Conservation (phyloP, 2,113 vertebrate genomes). For the Chaenocephalus aceratus region DNA sequence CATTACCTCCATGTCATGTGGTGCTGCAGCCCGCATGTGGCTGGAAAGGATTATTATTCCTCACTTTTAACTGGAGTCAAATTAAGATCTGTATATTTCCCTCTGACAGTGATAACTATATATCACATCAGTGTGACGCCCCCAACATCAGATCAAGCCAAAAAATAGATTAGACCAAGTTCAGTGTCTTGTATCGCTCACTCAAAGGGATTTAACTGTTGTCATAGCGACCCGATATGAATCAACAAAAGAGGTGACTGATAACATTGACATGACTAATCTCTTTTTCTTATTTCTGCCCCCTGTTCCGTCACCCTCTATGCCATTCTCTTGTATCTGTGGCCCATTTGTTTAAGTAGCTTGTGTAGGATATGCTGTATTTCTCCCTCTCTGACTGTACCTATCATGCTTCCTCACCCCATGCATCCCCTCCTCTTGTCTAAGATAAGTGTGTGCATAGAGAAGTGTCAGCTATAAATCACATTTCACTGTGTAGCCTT, state of each 20-base stretch:
- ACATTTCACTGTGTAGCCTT: constrained; percentile 77
- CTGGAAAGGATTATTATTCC: constrained; percentile 26
- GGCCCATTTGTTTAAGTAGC: constrained; percentile 74
- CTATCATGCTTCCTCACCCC: constrained; percentile 71
- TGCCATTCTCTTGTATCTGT: constrained; percentile 73
- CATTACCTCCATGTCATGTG: constrained; percentile 10
- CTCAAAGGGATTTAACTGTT: constrained; percentile 74
- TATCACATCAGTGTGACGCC: constrained; percentile 53
- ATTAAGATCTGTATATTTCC: constrained; percentile 25
- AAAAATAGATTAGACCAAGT: constrained; percentile 69
- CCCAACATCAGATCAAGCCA: constrained; percentile 62
- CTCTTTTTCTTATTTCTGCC: constrained; percentile 78
- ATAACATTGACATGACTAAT: constrained; percentile 88
- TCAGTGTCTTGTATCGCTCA: constrained; percentile 62
- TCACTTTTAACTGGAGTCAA: constrained; percentile 20
- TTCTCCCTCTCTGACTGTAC: constrained; percentile 56
- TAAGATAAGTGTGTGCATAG: constrained; percentile 81
- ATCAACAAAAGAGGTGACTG: constrained; percentile 88
- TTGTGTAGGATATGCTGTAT: constrained; percentile 65
- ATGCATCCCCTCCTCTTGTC: constrained; percentile 77
- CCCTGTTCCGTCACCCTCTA: constrained; percentile 61
- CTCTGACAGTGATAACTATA: constrained; percentile 31
- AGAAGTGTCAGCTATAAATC: constrained; percentile 81
- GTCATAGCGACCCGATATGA: constrained; percentile 77
- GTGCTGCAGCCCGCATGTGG: constrained; percentile 2